Evolutionary conservation across 2,113 vertebrate species (phyloP), one percentile per base, ranked within the genome.

Genomic region (Lophius piscatorius): DNA sequence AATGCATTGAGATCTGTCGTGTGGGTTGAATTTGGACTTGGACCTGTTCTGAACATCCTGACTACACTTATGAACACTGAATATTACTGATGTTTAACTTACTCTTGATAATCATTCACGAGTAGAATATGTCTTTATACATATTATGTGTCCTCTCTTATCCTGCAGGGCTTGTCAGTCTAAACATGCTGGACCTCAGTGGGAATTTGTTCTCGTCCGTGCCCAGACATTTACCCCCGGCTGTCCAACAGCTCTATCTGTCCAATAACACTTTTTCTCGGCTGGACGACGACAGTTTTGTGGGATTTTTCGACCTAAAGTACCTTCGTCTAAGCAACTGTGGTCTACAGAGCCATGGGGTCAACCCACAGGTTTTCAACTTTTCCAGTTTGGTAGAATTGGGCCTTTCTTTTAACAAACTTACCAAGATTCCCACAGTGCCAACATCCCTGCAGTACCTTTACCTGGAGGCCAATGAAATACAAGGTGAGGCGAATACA

Each of bases 361-460:
- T 92, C 39, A 54, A 76, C 12, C 59, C 39, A 0, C 39, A 31
- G 9, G 80, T 63, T 34, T 91, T 92, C 74, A 93, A 90, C 52
- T 21, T 82, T 24, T 84, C 89, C 72, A 85, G 87, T 46, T 69
- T 93, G 60, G 77, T 92, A 62, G 91, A 93, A 78, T 75, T 92
- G 58, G 92, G 92, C 51, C 86, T 93, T 24, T 91, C 91, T n/a
- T 89, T 90, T 49, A 93, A 92, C 76, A 82, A 82, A 58, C 84
- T 92, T 7, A 87, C 49, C 2, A 57, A 60, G 33, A 83, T 86
- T 45, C 91, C 92, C 26, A 50, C 69, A 0, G 89, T 92, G 14
- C 87, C 90, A 24, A 79, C 39, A 57, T 89, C 78, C 1, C 86
- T 93, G 48, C 88, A 87, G 75, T 86, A 92, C 61, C 89, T 92